Evolutionary conservation across 1,140 invertebrate genomes (phyloP), one percentile per base, ranked within the genome.

Genomic region (Ceratosolen solmsi): DNA sequence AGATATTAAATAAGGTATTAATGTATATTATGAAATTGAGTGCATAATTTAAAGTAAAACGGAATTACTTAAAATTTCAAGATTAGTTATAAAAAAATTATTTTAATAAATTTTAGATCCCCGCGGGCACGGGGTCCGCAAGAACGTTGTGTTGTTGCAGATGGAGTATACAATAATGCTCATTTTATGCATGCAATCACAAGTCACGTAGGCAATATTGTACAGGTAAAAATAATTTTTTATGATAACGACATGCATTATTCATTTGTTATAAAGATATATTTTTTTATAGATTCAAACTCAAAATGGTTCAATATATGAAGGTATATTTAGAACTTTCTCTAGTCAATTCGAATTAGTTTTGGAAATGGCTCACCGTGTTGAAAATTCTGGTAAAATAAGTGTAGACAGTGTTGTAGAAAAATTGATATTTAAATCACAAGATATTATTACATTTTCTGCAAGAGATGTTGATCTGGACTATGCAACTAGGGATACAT

Each of bases 281-380:
- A 76, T 63, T 77, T 51, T 9, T 88, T 76, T 85, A n/a, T 85
- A 93, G 92, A 90, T 97, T 83, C 94, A 95, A 89, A 96, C 96
- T 75, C 93, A 94, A 87, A 96, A 96, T 85, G 96, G 96, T 82
- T 94, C 94, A 84, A 91, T 96, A 77, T 97, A 95, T 93, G 96
- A 98, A 92, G 96, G 96, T 73, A 94, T 98, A 79, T 96, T 98
- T 89, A 94, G 94, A 86, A 97, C 96, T 49, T 97, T 97, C 91
- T 97, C 96, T 73, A 93, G 94, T 87, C 94, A 95, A 88, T 96
- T 96, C 90, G 95, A 96, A 87, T 93, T 97, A 83, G 96, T 97
- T 73, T 90, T 98, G 87, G 96, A 97, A 92, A 93, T 96, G 91
- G 96, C 95, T 56, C 95, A 96, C 87, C 95, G 94, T 87, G 94